A percentile compares a stretch with the other conserved stretches of the same genome.
Conservation (phyloP, 2,113 vertebrate genomes). For the Nothoprocta pentlandii region DNA sequence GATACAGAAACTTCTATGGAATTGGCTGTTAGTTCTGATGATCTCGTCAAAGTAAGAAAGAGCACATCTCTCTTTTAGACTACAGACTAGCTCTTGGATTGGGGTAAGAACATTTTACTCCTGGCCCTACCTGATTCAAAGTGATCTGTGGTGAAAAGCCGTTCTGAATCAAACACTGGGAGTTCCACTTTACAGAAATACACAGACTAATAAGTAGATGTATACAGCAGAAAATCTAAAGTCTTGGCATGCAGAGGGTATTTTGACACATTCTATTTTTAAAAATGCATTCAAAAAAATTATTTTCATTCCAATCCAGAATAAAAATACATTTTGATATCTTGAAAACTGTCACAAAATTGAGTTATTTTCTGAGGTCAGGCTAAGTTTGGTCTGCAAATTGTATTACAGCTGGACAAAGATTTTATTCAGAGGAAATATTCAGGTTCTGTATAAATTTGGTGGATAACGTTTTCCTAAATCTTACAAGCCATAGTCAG, state of each 20-base stretch:
- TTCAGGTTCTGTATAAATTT: neutral
- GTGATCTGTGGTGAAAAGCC: neutral
- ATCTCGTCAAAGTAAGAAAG: neutral
- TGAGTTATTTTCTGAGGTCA: neutral
- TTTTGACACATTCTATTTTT: neutral
- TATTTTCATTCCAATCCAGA: neutral
- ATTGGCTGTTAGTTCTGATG: neutral
- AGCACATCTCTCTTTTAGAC: neutral
- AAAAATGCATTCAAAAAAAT: neutral
- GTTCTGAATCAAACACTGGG: fast-evolving
- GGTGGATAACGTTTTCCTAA: neutral
- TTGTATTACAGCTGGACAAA: neutral
- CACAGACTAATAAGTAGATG: neutral
- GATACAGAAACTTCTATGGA: neutral
- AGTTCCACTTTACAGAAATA: neutral
- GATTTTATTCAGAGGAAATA: neutral
- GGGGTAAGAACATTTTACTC: neutral
- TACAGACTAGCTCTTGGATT: neutral
- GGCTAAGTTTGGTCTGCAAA: neutral
- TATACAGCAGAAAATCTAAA: neutral
- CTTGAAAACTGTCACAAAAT: neutral
- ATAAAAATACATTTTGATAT: neutral
- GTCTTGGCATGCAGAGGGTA: neutral
- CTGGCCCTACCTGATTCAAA: neutral
- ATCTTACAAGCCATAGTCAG: neutral